phyloP scores from a whole-genome alignment of 2,113 vertebrate genomes.

The Stegastes partitus region DNA sequence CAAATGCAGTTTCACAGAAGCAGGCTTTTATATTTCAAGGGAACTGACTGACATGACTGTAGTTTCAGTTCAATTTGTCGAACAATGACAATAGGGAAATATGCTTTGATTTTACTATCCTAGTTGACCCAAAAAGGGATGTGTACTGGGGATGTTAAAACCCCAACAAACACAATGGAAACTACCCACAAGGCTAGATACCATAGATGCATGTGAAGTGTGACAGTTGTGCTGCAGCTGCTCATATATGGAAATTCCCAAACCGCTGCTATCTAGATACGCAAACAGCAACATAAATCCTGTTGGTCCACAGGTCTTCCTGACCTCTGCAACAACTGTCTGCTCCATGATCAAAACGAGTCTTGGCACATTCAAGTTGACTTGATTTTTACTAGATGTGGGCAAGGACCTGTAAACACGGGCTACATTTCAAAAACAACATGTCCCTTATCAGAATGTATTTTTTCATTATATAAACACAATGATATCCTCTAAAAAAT shows the following conservation, averaged over 20 bases:
- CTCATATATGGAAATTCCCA: neutral
- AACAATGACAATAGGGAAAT: neutral
- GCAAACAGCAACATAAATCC: neutral
- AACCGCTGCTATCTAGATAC: neutral
- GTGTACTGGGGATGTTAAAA: neutral
- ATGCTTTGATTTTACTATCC: neutral
- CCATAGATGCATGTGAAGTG: no score
- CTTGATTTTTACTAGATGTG: neutral
- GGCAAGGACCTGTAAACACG: neutral
- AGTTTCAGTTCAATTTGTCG: conserved; percentile 43
- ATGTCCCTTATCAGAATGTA: neutral
- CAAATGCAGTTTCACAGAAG: neutral
- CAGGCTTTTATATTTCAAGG: neutral
- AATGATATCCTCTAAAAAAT: neutral
- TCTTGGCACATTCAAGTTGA: neutral
- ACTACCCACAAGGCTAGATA: neutral
- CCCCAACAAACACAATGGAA: neutral
- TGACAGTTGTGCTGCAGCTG: neutral
- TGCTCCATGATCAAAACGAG: neutral
- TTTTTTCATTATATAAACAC: conserved; percentile 1
- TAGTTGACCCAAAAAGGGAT: neutral
- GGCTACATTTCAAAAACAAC: conserved; percentile 1
- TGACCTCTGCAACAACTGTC: neutral
- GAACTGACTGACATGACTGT: neutral
- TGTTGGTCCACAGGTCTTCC: neutral